Percentiles rank a stretch among this genome's conserved stretches.
These are phyloP conservation scores for Pogoniulus pusillus DNA, from an alignment of 2,797 vertebrate species.

Conservation along the genomic window DNA sequence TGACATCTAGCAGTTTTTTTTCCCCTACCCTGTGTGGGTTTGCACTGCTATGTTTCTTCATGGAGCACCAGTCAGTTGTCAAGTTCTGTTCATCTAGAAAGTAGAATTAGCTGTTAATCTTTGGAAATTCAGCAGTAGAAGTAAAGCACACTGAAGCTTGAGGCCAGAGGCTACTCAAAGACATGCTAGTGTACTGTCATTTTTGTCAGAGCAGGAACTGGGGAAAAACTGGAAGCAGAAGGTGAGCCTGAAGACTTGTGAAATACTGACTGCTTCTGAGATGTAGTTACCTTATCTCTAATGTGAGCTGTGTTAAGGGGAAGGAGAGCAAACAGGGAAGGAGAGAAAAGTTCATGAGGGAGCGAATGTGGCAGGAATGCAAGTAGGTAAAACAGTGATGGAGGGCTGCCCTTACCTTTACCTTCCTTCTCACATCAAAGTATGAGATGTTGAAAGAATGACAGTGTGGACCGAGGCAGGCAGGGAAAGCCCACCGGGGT, in stretches of 20 bases:
- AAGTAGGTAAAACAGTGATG: neutral
- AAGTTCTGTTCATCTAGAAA: neutral
- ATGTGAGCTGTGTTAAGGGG: neutral
- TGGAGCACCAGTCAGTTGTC: neutral
- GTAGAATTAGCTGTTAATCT: neutral
- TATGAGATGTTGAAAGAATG: neutral
- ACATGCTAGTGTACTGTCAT: rapidly evolving
- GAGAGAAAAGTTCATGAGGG: neutral
- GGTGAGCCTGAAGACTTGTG: neutral
- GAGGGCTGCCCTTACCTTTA: neutral
- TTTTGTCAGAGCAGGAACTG: neutral
- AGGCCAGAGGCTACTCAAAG: neutral
- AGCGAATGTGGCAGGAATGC: neutral
- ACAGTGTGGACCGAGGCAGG: neutral
- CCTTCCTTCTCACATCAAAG: neutral
- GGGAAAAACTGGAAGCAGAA: neutral
- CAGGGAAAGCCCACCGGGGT: neutral
- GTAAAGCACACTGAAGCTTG: neutral
- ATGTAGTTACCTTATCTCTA: neutral
- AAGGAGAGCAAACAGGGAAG: neutral
- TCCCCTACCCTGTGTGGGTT: neutral
- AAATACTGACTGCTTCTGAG: neutral
- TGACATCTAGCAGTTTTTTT: neutral
- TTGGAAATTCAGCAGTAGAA: neutral
- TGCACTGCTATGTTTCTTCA: neutral